Evolutionary conservation across 2,888 invertebrate genomes (phyloP).

Genomic region (Acanthoscelides obtectus): DNA sequence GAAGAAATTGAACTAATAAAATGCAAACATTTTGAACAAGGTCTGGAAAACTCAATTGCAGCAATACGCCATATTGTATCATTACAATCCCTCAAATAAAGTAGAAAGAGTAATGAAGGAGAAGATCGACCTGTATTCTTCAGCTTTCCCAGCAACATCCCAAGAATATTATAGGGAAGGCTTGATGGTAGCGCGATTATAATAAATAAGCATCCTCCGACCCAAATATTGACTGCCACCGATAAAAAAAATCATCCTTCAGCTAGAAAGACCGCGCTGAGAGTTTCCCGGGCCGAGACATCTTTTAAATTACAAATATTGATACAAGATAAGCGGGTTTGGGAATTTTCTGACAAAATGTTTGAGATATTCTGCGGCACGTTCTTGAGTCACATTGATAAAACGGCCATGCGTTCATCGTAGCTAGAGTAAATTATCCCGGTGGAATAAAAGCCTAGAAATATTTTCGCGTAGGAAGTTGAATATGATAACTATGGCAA

Average conservation of each 20-base stretch:
- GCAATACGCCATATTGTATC: too few species aligned
- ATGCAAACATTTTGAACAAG: too few species aligned
- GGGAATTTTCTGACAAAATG: conserved; percentile 49
- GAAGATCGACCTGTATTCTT: too few species aligned
- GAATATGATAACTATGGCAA: too few species aligned
- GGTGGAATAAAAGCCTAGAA: neutral
- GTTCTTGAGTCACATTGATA: conserved; percentile 27
- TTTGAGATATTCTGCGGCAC: conserved; percentile 34
- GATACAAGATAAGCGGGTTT: conserved; percentile 49
- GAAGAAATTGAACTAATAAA: too few species aligned
- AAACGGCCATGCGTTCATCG: neutral
- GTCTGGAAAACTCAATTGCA: too few species aligned
- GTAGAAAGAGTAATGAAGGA: too few species aligned
- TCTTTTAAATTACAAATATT: conserved; percentile 49
- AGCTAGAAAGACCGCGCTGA: conserved; percentile 16
- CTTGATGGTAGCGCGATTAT: neutral
- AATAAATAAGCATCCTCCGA: neutral
- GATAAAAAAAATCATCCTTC: conserved; percentile 17
- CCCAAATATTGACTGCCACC: conserved; percentile 7
- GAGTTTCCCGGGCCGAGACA: conserved; percentile 32
- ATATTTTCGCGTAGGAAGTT: too few species aligned
- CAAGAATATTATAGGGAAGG: neutral
- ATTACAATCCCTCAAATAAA: too few species aligned
- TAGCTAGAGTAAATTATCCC: neutral
- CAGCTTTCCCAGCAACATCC: too few species aligned